These are phyloP conservation scores for Coilia nasus DNA, from an alignment of 2,797 vertebrate genomes.

Conservation along the genomic window DNA sequence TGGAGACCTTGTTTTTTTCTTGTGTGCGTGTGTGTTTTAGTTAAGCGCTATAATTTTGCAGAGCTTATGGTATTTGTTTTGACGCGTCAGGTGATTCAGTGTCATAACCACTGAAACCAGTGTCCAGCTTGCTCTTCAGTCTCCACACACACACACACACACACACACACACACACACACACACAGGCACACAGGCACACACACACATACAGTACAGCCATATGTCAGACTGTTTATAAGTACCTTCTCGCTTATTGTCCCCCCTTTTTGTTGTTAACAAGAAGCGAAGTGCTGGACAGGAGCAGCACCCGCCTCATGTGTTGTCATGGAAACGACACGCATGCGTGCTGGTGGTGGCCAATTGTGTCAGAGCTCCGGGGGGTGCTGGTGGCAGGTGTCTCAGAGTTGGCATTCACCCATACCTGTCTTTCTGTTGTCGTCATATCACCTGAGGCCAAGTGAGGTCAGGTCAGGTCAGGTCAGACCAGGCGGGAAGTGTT, in stretches of 20 bases:
- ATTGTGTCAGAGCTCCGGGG: not conserved
- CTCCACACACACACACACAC: not conserved
- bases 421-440: not conserved
- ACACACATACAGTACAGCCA: not conserved
- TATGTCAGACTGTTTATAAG: not conserved
- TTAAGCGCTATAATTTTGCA: not conserved
- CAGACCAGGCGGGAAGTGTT: too few species aligned
- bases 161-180: too few species aligned
- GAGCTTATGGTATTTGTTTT: not conserved
- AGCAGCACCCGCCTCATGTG: not conserved
- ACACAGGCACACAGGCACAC: too few species aligned
- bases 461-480: not conserved
- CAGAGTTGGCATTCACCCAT: not conserved
- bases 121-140: not conserved
- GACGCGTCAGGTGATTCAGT: not conserved
- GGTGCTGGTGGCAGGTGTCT: not conserved
- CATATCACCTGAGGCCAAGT: not conserved
- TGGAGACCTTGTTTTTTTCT: not conserved
- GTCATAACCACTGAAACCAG: not conserved
- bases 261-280: not conserved
- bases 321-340: not conserved
- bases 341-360: not conserved
- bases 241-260: not conserved
- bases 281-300: not conserved
- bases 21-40: not conserved